Evolutionary conservation across 2,797 vertebrate genomes (phyloP), one percentile per base, ranked within the genome.

Genomic region (Lepus oiostolus): DNA sequence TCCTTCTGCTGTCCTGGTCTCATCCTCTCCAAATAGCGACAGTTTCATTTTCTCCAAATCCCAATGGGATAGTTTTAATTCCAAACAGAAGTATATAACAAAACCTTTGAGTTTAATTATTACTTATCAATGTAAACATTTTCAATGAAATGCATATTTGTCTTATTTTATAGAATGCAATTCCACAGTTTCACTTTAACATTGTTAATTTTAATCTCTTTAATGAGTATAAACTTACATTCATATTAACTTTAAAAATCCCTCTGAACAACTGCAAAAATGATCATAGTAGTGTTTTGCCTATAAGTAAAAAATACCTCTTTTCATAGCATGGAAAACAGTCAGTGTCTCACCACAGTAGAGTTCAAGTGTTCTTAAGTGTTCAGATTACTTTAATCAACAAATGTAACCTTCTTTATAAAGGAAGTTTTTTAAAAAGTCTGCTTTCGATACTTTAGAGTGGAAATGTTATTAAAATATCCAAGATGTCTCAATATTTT

Each of bases 401-500:
- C 77, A 96, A 96, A 82, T 72, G 52, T 82, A 96, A 90, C 47
- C 89, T 97, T 91, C 60, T 88, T 77, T 77, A 89, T 80, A 95
- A 96, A 65, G 72, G 58, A 74, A 52, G 50, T 19, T 16, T 13
- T 38, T 71, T 68, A 42, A 72, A 19, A 47, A 92, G 93, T 24
- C 54, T 77, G 62, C n/a, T 68, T 96, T 95, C 96, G 94, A 70
- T 91, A 96, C 82, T 80, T 97, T 91, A 76, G 38, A 95, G 92
- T 95, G 94, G 93, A 97, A 97, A 87, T 62, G 86, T 50, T 77
- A 96, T 94, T 93, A 95, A 96, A 98, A 96, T 75, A 77, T 58
- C 96, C 58, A 52, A 97, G 89, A 97, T 95, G 94, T 86, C 94
- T 92, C 97, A 92, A 92, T 92, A 68, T 95, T 97, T 97, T 97